These are phyloP conservation scores for Smittia aterrima DNA, from an alignment of 2,888 invertebrate genomes.

Conservation along the genomic window DNA sequence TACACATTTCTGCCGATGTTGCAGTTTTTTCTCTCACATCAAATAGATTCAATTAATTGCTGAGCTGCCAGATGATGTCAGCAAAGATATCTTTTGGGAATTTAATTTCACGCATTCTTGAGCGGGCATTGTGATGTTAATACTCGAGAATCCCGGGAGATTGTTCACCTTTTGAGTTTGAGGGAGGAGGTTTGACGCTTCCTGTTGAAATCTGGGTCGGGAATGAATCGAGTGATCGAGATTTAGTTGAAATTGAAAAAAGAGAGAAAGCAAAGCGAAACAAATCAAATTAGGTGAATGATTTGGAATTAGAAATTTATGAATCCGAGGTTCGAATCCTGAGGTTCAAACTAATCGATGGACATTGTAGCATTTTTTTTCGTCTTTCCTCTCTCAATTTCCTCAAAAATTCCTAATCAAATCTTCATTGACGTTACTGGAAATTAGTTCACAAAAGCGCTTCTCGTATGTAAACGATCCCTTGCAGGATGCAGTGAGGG, in stretches of 20 bases:
- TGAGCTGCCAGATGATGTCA: constrained; percentile 32
- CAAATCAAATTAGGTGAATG: no score
- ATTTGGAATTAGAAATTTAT: no score
- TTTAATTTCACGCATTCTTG: constrained; percentile 41
- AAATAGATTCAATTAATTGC: constrained; percentile 19
- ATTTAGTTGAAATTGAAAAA: no score
- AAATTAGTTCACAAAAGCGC: no score
- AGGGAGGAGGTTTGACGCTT: background rate
- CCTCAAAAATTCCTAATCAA: no score
- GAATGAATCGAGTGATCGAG: no score
- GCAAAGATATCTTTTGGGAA: constrained; percentile 9
- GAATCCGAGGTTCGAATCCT: no score
- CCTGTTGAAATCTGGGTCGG: background rate
- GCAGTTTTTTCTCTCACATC: constrained; percentile 26
- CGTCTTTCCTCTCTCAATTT: no score
- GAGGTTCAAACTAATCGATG: no score
- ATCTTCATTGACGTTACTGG: no score
- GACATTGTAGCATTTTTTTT: no score
- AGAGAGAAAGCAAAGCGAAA: no score
- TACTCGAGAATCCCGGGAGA: constrained; percentile 15
- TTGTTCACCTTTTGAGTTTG: constrained; percentile 16
- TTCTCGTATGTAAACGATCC: constrained; percentile 26
- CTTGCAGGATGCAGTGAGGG: constrained; percentile 30
- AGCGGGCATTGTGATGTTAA: constrained; percentile 31
- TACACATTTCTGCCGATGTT: constrained; percentile 19